A percentile compares a stretch with the other conserved stretches of the same genome.
phyloP scores from a whole-genome alignment of 2,888 invertebrate species.

The Chromoteleia sp. region DNA sequence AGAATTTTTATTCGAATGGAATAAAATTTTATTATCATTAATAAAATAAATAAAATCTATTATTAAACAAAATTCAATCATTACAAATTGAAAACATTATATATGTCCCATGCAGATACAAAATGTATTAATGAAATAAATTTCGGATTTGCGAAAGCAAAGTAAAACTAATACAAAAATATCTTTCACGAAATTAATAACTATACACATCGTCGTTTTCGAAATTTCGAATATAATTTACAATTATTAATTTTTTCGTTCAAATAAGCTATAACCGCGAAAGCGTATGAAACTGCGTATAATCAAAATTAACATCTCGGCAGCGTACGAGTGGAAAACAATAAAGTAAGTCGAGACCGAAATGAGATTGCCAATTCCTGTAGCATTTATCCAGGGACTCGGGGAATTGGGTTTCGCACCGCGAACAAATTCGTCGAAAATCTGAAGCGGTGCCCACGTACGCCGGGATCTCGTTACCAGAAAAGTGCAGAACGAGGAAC shows the following conservation, averaged over 20 bases:
- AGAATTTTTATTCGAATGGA: no score
- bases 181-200: neutral
- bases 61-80: no score
- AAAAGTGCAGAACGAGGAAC: constrained; percentile 54
- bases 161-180: no score
- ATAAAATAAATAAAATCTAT: no score
- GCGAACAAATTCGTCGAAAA: constrained; percentile 69
- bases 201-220: no score
- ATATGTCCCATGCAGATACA: no score
- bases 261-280: neutral
- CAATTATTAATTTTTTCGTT: constrained; percentile 2
- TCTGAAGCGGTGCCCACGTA: constrained; percentile 61
- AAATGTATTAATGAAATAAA: no score
- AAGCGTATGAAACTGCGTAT: constrained; percentile 4
- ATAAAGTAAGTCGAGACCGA: constrained; percentile 53
- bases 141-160: no score
- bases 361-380: constrained; percentile 67
- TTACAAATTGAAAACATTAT: no score
- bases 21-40: no score
- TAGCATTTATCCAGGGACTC: constrained; percentile 55
- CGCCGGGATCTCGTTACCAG: constrained; percentile 66
- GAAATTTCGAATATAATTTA: no score
- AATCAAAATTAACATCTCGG: constrained; percentile 62
- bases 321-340: constrained; percentile 46
- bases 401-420: constrained; percentile 66